A percentile compares a stretch with the other conserved stretches of the same genome.
These are phyloP conservation scores for Erebia ligea DNA, from an alignment of 2,888 invertebrate genomes.

Conservation along the genomic window DNA sequence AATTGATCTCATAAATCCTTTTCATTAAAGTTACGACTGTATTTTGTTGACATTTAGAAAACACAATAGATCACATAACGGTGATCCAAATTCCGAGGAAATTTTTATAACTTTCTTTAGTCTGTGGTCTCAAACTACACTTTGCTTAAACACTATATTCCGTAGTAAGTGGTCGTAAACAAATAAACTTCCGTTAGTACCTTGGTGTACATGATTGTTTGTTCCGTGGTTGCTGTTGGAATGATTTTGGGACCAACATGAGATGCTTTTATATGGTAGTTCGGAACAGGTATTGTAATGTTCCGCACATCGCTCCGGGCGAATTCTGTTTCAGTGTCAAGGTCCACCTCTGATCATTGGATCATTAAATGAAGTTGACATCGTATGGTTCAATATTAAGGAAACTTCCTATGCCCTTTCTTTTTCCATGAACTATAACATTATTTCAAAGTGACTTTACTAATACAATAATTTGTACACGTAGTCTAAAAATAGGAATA, in stretches of 20 bases:
- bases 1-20: too few species aligned
- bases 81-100: not conserved
- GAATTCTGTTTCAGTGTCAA: conserved; percentile 72
- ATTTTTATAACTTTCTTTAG: not conserved
- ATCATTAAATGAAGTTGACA: conserved; percentile 5
- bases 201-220: conserved; percentile 77
- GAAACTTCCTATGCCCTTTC: conserved; percentile 5
- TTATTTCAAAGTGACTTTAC: too few species aligned
- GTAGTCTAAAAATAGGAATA: too few species aligned
- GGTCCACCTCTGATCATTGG: conserved; percentile 45
- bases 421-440: not conserved
- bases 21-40: not conserved
- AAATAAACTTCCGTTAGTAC: conserved; percentile 48
- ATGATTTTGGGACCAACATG: conserved; percentile 66
- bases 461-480: too few species aligned
- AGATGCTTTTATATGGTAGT: conserved; percentile 72
- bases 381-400: conserved; percentile 1
- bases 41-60: too few species aligned
- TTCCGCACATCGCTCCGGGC: conserved; percentile 58
- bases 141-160: not conserved
- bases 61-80: not conserved
- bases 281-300: conserved; percentile 61
- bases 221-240: conserved; percentile 64
- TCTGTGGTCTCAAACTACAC: not conserved
- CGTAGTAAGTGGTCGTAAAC: not conserved